phyloP scores from a whole-genome alignment of 1,140 invertebrate species.

The Drosophila pallidifrons region DNA sequence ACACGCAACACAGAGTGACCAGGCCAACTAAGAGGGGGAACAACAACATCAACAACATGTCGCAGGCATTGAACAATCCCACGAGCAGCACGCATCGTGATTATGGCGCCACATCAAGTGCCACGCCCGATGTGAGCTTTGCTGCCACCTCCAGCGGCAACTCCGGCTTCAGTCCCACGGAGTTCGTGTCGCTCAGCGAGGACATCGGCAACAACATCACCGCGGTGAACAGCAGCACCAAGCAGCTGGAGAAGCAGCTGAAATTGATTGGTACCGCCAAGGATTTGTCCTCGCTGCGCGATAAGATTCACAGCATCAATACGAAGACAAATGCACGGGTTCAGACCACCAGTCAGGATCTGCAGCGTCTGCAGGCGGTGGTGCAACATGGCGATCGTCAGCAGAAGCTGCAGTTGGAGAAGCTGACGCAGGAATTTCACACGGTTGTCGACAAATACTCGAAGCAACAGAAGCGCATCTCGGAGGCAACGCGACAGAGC shows the following conservation, averaged over 20 bases:
- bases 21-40: slow-evolving; percentile 5
- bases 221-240: slow-evolving; percentile 90
- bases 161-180: slow-evolving; percentile 89
- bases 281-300: slow-evolving; percentile 87
- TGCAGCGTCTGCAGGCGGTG: slow-evolving; percentile 89
- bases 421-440: slow-evolving; percentile 92
- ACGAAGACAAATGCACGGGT: slow-evolving; percentile 91
- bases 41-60: slow-evolving; percentile 37
- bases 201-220: slow-evolving; percentile 92
- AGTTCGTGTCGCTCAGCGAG: slow-evolving; percentile 91
- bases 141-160: slow-evolving; percentile 54
- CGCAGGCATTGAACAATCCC: slow-evolving; percentile 75
- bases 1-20: slow-evolving; percentile 14
- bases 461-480: slow-evolving; percentile 91
- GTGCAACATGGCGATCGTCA: slow-evolving; percentile 90
- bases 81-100: slow-evolving; percentile 78
- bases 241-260: slow-evolving; percentile 90
- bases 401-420: slow-evolving; percentile 92
- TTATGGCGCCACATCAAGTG: slow-evolving; percentile 85
- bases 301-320: slow-evolving; percentile 89
- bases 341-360: slow-evolving; percentile 89
- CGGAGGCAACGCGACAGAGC: slow-evolving; percentile 91
- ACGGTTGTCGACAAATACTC: slow-evolving; percentile 92
- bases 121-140: slow-evolving; percentile 88
- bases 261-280: slow-evolving; percentile 91